Conservation (phyloP, 2,888 invertebrate species). For the Operophtera brumata region DNA sequence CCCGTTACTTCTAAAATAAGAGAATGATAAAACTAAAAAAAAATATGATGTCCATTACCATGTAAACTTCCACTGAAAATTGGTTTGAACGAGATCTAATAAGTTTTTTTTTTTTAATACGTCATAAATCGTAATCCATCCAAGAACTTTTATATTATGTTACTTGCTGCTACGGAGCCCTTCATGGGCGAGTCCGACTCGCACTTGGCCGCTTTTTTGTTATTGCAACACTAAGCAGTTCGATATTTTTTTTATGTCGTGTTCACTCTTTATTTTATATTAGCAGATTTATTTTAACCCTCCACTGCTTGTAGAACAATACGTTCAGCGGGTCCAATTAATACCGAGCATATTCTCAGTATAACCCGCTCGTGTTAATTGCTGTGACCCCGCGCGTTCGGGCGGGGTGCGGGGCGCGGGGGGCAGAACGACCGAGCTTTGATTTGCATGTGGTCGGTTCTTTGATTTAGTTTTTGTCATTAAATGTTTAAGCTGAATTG, state of each 20-base stretch:
- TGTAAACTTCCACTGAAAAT: too few species aligned
- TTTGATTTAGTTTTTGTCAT: constrained; percentile 3
- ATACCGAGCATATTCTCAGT: constrained; percentile 16
- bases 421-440: constrained; percentile 13
- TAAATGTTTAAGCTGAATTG: not conserved
- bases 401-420: constrained; percentile 4
- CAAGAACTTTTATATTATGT: too few species aligned
- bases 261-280: not conserved
- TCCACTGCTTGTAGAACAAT: constrained; percentile 9
- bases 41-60: too few species aligned
- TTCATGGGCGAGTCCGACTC: too few species aligned
- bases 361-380: constrained; percentile 30
- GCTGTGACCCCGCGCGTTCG: constrained; percentile 28
- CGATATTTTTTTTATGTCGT: not conserved
- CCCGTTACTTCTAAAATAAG: too few species aligned
- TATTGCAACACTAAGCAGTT: too few species aligned
- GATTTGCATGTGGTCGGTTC: constrained; percentile 9
- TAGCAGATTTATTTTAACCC: constrained; percentile 8
- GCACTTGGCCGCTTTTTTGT: too few species aligned
- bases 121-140: too few species aligned
- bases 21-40: too few species aligned
- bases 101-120: too few species aligned
- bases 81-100: too few species aligned
- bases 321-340: constrained; percentile 19
- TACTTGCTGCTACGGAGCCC: too few species aligned